Percentiles rank a stretch among this genome's conserved stretches.
Evolutionary conservation across 2,113 vertebrate genomes (phyloP).

Genomic region (Synchiropus splendidus): DNA sequence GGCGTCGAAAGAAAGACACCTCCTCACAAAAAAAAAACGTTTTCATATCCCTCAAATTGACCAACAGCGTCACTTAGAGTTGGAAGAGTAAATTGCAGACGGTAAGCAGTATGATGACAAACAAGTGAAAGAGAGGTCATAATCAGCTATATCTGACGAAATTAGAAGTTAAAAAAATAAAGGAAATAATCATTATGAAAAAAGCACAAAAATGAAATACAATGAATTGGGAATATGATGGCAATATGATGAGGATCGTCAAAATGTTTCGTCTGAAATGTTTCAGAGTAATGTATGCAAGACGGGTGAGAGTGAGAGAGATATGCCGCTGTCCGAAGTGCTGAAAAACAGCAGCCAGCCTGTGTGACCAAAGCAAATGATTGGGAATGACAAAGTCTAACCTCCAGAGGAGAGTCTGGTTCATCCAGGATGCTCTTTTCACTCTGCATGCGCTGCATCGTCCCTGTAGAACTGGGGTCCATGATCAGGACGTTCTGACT

Average conservation of each 20-base stretch:
- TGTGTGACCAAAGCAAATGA: not conserved
- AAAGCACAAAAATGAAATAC: no score
- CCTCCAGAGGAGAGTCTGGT: constrained; percentile 21
- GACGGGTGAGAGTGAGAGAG: no score
- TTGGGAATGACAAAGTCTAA: constrained; percentile 6
- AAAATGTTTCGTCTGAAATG: no score
- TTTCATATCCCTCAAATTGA: constrained; percentile 30
- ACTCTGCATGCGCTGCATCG: constrained; percentile 2
- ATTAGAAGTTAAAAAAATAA: no score
- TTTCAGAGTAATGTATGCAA: no score
- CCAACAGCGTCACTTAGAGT: constrained; percentile 76
- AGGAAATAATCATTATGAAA: no score
- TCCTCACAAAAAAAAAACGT: not conserved
- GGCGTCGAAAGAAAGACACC: constrained; percentile 1
- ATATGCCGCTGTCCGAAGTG: constrained; percentile 14
- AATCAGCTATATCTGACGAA: no score
- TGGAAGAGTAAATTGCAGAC: constrained; percentile 54
- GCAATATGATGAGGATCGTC: no score
- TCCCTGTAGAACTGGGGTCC: constrained; percentile 28
- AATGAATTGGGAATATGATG: no score
- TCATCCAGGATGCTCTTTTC: constrained; percentile 23
- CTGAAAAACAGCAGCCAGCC: not conserved
- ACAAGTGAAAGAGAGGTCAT: no score
- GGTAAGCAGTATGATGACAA: no score
- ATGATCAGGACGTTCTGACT: constrained; percentile 13